Conservation (phyloP, 2,888 invertebrate species). For the Byasa hedistus region DNA sequence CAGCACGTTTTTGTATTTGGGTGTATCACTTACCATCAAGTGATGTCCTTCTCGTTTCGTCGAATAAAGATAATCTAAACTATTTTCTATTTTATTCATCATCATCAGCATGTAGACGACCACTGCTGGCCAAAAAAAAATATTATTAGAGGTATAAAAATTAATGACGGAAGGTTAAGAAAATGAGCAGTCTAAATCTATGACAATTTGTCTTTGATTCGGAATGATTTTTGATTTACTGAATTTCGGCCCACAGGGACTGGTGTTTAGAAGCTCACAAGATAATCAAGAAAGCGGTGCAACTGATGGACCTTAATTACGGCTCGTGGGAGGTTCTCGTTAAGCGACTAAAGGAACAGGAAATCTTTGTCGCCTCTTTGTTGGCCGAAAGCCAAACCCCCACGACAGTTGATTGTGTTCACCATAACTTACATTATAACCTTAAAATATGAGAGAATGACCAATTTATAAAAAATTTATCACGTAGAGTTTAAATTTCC, state of each 20-base stretch:
- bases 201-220: background rate
- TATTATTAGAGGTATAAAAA: too few species aligned
- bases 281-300: slow-evolving; percentile 71
- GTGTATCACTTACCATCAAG: too few species aligned
- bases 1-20: too few species aligned
- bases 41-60: too few species aligned
- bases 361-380: slow-evolving; percentile 55
- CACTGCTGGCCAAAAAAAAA: too few species aligned
- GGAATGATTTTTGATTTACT: background rate
- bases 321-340: slow-evolving; percentile 75
- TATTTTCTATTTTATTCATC: too few species aligned
- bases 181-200: background rate
- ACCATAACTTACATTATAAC: slow-evolving; percentile 61
- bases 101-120: too few species aligned
- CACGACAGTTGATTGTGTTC: slow-evolving; percentile 48
- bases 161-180: too few species aligned
- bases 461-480: background rate
- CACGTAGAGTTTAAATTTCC: background rate
- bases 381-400: slow-evolving; percentile 50
- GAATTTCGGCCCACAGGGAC: slow-evolving; percentile 51
- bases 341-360: slow-evolving; percentile 62
- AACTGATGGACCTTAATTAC: slow-evolving; percentile 75
- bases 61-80: too few species aligned
- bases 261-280: slow-evolving; percentile 72
- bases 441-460: slow-evolving; percentile 51